Conservation (phyloP, 2,888 invertebrate species). For the Loripinus fragilis region DNA sequence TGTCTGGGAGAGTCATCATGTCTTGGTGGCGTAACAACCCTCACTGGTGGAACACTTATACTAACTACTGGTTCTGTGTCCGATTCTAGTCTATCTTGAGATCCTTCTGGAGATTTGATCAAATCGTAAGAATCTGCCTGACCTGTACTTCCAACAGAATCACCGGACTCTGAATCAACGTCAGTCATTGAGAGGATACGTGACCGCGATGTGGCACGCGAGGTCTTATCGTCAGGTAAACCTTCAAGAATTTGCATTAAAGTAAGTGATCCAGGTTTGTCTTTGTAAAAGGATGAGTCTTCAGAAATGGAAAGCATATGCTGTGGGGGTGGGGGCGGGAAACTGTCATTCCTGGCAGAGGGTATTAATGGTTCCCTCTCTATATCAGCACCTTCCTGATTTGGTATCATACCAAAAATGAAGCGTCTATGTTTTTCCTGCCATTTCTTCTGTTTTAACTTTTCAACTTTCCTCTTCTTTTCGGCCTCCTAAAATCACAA, state of each 20-base stretch:
- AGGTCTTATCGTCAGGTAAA: constrained; percentile 51
- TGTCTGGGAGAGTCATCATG: not conserved
- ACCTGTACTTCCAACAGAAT: constrained; percentile 62
- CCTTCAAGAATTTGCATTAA: constrained; percentile 59
- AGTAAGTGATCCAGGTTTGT: constrained; percentile 47
- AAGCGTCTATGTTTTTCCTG: constrained; percentile 78
- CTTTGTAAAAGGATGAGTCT: constrained; percentile 58
- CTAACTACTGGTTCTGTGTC: constrained; percentile 25
- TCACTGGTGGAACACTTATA: constrained; percentile 31
- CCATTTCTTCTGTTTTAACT: constrained; percentile 78
- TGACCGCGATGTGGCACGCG: constrained; percentile 45
- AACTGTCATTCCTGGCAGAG: constrained; percentile 34
- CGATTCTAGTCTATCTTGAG: constrained; percentile 45
- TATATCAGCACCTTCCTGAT: constrained; percentile 64
- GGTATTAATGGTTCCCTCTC: constrained; percentile 66
- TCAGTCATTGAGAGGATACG: constrained; percentile 51
- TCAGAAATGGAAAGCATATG: constrained; percentile 54
- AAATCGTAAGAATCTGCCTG: constrained; percentile 68
- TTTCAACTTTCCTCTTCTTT: constrained; percentile 78
- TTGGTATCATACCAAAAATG: constrained; percentile 71
- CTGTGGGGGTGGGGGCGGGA: constrained; percentile 45
- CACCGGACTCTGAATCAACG: constrained; percentile 59
- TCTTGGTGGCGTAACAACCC: not conserved
- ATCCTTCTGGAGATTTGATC: constrained; percentile 57
- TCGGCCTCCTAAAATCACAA: constrained; percentile 72